Evolutionary conservation across 2,797 vertebrate species (phyloP), one percentile per base, ranked within the genome.

Genomic region (Paedocypris micromegethes): DNA sequence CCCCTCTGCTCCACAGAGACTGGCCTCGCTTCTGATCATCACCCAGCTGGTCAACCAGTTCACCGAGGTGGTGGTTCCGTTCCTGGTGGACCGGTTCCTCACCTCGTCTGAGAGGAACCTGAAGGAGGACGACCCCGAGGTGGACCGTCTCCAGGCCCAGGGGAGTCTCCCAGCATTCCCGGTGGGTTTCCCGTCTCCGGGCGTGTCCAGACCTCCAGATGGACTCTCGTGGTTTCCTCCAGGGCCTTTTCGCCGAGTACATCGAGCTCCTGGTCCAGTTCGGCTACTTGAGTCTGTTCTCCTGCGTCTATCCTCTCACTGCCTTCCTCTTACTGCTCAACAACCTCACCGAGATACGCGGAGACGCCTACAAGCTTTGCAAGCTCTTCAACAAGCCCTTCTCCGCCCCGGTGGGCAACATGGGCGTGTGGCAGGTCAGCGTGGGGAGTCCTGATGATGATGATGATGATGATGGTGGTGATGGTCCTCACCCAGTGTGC

Each of bases 211-310:
- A 47, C 23, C 38, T 23, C 23, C 49, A 41, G 43, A 46, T 49
- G 39, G 4, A 9, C 9, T 6, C 48, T 44, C 1, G 58, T 69
- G 39, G 76, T 60, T 48, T 9, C 73, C 7, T 61, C 9, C 71
- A 92, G 91, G 91, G 91, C 38, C 81, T 92, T 75, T 92, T 92
- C 80, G 80, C 79, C 2, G 91, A 92, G 53, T 92, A 92, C 83
- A 91, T 92, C 1, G 91, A 92, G 82, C 86, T 92, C 60, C 85
- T 92, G 80, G 89, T 92, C 78, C 91, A 92, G 83, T 92, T 91
- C 80, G 91, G 91, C 39, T 92, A 92, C 65, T 72, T 92, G 82
- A 92, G 91, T 75, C 88, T 92, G 9, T 92, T 92, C 81, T 92
- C 91, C 7, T 91, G 89, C 8, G 88, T 91, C 9, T 92, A 89